Evolutionary conservation across 2,113 vertebrate species (phyloP).

Genomic region (Chinchilla lanigera): DNA sequence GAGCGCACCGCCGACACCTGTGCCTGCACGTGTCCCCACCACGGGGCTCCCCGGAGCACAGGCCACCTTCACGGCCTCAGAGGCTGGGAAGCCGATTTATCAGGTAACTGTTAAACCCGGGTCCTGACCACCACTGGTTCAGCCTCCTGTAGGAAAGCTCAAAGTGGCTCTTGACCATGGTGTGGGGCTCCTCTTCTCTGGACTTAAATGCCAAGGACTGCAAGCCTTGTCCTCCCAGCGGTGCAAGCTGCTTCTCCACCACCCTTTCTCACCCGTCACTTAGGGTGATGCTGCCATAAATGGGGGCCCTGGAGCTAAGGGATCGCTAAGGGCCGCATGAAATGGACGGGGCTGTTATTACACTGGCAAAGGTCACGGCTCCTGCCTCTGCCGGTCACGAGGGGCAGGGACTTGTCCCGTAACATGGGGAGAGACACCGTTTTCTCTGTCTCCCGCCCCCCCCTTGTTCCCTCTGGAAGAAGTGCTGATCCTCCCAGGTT

Average conservation of each 20-base stretch:
- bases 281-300: not conserved
- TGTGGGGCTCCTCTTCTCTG: not conserved
- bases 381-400: not conserved
- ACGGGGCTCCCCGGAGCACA: not conserved
- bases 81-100: not conserved
- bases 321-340: not conserved
- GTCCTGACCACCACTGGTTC: not conserved
- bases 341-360: not conserved
- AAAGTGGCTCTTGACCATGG: slow-evolving; percentile 9
- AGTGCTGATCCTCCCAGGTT: not conserved
- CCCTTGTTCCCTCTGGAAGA: not conserved
- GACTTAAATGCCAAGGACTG: not conserved
- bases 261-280: slow-evolving; percentile 47
- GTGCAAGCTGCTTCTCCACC: slow-evolving; percentile 39
- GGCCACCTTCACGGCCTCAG: not conserved
- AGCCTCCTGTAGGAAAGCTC: not conserved
- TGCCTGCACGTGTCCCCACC: not conserved
- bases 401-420: not conserved
- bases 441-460: not conserved
- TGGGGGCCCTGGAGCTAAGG: not conserved
- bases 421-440: not conserved
- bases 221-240: not conserved
- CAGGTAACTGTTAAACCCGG: not conserved
- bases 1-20: not conserved
- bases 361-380: not conserved